phyloP scores from a whole-genome alignment of 2,113 vertebrate species.

The Todiramphus chloris region DNA sequence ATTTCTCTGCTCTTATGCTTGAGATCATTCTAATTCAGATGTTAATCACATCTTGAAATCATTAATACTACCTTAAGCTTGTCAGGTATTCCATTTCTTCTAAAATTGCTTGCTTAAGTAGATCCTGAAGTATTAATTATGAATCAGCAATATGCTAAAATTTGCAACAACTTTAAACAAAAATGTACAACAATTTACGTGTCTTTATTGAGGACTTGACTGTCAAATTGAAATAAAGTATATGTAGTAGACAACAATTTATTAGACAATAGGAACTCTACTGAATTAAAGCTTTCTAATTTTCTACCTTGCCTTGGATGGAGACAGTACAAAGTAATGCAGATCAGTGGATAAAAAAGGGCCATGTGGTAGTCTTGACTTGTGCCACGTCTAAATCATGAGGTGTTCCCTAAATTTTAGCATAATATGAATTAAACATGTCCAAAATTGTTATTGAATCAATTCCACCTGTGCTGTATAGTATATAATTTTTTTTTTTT shows the following conservation, averaged over 20 bases:
- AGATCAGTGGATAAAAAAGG: not conserved
- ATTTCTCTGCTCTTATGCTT: not conserved
- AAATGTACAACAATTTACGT: not conserved
- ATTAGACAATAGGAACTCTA: not conserved
- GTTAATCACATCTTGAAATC: slow-evolving; percentile 32
- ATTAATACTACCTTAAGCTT: not conserved
- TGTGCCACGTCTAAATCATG: not conserved
- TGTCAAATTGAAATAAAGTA: not conserved
- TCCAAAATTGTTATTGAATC: not conserved
- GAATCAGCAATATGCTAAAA: not conserved
- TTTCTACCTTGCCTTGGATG: not conserved
- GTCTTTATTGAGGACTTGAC: not conserved
- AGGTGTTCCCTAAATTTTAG: not conserved
- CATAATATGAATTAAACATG: not conserved
- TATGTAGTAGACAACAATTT: not conserved
- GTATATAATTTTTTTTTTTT: not conserved
- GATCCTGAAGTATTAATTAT: not conserved
- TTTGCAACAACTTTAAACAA: not conserved
- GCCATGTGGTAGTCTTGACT: not conserved
- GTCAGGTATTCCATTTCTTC: not conserved
- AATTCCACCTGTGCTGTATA: not conserved
- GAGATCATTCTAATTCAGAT: not conserved
- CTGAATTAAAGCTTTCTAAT: not conserved
- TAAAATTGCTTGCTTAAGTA: not conserved
- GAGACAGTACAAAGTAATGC: not conserved